Percentiles rank a stretch among this genome's conserved stretches.
Evolutionary conservation across 2,888 invertebrate genomes (phyloP).

Genomic region (Incurvaria masculella): DNA sequence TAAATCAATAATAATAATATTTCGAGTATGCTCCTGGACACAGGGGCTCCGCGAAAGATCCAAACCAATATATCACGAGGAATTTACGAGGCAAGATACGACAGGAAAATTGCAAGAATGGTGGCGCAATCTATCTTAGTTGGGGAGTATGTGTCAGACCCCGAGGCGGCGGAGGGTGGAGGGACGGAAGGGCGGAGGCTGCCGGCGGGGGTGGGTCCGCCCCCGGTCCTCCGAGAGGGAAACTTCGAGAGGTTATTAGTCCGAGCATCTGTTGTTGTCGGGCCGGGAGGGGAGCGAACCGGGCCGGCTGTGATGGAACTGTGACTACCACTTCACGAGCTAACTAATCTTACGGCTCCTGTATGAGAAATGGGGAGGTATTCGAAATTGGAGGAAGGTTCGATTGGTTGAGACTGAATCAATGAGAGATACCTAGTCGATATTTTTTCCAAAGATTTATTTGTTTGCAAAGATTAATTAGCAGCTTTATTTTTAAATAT

Average conservation of each 20-base stretch:
- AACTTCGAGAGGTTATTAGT: conserved; percentile 61
- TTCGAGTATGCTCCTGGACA: conserved; percentile 56
- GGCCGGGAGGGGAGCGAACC: conserved; percentile 28
- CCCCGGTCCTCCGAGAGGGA: conserved; percentile 29
- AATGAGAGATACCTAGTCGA: too few relatives aligned
- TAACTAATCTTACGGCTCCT: conserved; percentile 58
- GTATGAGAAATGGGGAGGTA: too few relatives aligned
- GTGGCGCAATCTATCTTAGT: conserved; percentile 87
- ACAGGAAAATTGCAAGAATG: conserved; percentile 93
- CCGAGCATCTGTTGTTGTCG: conserved; percentile 60
- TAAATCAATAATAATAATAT: conserved; percentile 59
- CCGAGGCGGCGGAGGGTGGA: conserved; percentile 11
- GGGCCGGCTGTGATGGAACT: conserved; percentile 39
- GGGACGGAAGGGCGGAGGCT: conserved; percentile 35
- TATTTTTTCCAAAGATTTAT: too few relatives aligned
- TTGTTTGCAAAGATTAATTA: too few relatives aligned
- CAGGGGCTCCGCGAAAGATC: conserved; percentile 52
- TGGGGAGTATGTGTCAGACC: conserved; percentile 55
- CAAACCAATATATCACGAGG: conserved; percentile 75
- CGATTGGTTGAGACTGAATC: too few relatives aligned
- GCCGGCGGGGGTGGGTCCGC: conserved; percentile 38
- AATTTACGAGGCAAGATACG: conserved; percentile 88
- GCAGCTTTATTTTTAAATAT: too few relatives aligned
- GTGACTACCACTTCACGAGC: conserved; percentile 46
- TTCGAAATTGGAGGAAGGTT: too few relatives aligned